These are phyloP conservation scores for Neoseiulus cucumeris DNA, from an alignment of 1,140 invertebrate genomes.

Conservation along the genomic window DNA sequence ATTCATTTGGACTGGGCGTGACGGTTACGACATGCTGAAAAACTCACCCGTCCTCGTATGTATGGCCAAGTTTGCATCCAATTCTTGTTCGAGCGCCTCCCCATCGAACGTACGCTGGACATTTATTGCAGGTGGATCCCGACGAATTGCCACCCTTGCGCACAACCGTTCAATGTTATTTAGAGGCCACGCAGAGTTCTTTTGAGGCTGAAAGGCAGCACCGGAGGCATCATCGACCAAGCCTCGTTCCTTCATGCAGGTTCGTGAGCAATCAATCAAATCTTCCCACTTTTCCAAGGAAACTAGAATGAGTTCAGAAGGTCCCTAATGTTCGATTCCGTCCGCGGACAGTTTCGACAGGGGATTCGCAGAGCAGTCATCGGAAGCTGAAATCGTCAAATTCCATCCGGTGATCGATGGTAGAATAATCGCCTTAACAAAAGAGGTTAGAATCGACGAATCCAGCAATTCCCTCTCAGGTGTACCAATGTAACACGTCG, in stretches of 20 bases:
- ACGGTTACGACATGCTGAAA: constrained; percentile 61
- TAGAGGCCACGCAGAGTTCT: constrained; percentile 56
- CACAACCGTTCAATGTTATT: constrained; percentile 65
- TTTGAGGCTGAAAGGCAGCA: constrained; percentile 39
- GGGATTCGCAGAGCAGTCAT: too few relatives aligned
- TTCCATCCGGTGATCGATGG: too few relatives aligned
- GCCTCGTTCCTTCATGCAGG: constrained; percentile 52
- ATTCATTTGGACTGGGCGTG: constrained; percentile 48
- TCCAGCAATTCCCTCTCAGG: too few relatives aligned
- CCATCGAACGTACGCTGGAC: background rate
- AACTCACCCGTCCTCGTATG: constrained; percentile 46
- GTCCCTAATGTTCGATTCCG: too few relatives aligned
- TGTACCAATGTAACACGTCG: too few relatives aligned
- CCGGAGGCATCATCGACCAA: constrained; percentile 59
- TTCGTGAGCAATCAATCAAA: constrained; percentile 23
- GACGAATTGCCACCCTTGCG: constrained; percentile 60
- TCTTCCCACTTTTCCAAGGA: too few relatives aligned
- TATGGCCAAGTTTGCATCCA: constrained; percentile 13
- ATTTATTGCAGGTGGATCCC: constrained; percentile 40
- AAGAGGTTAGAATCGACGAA: too few relatives aligned
- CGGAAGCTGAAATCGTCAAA: too few relatives aligned
- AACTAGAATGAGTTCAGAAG: too few relatives aligned
- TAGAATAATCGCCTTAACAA: too few relatives aligned
- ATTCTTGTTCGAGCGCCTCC: background rate
- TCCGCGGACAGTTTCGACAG: too few relatives aligned